Evolutionary conservation across 2,113 vertebrate genomes (phyloP).

Genomic region (Ploceus nigricollis): DNA sequence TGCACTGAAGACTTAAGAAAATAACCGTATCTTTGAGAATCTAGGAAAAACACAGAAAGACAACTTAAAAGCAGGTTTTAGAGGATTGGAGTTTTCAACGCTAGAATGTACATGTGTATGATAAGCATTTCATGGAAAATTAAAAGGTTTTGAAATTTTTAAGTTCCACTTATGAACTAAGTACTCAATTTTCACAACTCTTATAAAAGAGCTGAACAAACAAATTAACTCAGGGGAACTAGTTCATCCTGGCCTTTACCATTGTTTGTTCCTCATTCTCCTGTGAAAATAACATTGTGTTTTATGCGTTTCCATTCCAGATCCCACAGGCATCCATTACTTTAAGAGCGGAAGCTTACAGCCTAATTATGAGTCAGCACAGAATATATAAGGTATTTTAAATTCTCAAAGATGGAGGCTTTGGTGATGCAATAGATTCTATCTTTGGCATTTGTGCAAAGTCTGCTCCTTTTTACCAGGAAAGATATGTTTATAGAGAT

Average conservation of each 20-base stretch:
- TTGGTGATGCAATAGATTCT: not conserved
- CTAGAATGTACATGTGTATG: not conserved
- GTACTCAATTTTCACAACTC: not conserved
- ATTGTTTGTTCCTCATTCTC: not conserved
- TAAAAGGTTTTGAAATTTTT: accelerated
- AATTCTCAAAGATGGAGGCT: not conserved
- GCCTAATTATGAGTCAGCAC: not conserved
- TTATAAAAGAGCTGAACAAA: not conserved
- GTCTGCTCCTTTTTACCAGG: not conserved
- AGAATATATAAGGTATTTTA: not conserved
- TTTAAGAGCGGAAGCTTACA: not conserved
- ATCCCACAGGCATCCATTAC: not conserved
- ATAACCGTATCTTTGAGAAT: not conserved
- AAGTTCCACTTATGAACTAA: not conserved
- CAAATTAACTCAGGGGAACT: not conserved
- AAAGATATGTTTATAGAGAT: not conserved
- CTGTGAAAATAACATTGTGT: not conserved
- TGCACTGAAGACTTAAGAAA: not conserved
- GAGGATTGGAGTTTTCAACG: not conserved
- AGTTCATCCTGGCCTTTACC: not conserved
- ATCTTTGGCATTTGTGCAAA: not conserved
- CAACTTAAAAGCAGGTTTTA: not conserved
- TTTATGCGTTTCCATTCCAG: not conserved
- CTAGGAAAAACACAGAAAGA: not conserved
- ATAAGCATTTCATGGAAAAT: not conserved